Evolutionary conservation across 2,888 invertebrate genomes (phyloP), one percentile per base, ranked within the genome.

Genomic region (Pollenia amentaria): DNA sequence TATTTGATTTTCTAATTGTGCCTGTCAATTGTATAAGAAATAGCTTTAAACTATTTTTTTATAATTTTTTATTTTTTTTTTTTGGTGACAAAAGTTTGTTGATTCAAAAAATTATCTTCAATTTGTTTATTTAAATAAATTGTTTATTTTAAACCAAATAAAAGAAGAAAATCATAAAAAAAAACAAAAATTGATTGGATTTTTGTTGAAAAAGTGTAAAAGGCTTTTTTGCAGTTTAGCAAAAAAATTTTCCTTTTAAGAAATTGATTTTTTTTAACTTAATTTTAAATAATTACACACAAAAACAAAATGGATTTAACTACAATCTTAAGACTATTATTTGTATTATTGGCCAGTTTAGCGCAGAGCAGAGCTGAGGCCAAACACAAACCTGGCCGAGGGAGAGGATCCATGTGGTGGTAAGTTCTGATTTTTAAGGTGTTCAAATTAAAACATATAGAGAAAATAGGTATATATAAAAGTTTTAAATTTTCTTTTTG

Each of bases 351-450:
- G 90, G 91, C 92, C 83, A 73, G 72, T 88, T 93, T 78, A 91
- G 90, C 89, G 55, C 89, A 80, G 70, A 65, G 89, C 88, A 90
- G 91, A 88, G 91, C 90, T 77, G 93, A 92, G 87, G 92, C 91
- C 80, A 93, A 93, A 91, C 92, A 92, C 73, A 96, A 96, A 92
- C 95, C 95, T 90, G 95, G 96, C 92, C 95, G 97, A 92, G 97
- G 97, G 91, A 95, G 97, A 92, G 97, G 97, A 93, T 97, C 97
- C 90, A 97, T 97, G 96, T 97, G 97, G 97, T 97, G 97, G 97
- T 97, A 94, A 95, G 97, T 95, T 89, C n/a, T 18, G 18, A 44
- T 11, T 3, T 29, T 29, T 29, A 29, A 29, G 29, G 29, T 29
- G 12, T 51, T 14, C n/a, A 51, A 51, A 51, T 51, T 51, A 16